Evolutionary conservation across 2,113 vertebrate species (phyloP), one percentile per base, ranked within the genome.

Genomic region (Merops nubicus): DNA sequence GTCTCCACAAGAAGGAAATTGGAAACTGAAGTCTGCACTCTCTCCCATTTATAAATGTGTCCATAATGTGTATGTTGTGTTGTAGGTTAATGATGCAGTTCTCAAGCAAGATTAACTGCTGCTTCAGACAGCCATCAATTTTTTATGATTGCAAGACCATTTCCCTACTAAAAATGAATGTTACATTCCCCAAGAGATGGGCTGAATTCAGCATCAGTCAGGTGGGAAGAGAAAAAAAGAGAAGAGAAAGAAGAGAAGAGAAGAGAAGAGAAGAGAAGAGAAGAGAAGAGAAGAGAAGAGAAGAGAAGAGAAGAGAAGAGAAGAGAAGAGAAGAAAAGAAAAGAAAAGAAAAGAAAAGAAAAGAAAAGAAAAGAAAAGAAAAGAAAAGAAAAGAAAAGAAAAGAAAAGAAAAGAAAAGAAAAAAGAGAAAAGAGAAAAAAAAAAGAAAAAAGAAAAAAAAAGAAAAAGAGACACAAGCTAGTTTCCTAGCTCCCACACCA

Each of bases 71-170:
- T 92, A 93, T 0, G 7, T 93, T 92, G 85, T 93, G 92, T 91
- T 93, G 85, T 86, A 93, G 83, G 96, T 96, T 96, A 96, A 97
- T 96, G 96, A 94, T 89, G 90, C 88, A 93, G 90, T 90, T 93
- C 93, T 90, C 88, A 95, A 90, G 86, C 81, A 95, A 94, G 85
- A 96, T 94, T 94, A 96, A 96, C 85, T 86, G 79, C 82, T 94
- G 85, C 75, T 86, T 96, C 90, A 95, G 90, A 88, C 60, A 92
- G 79, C 48, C 90, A 96, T 95, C 82, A 88, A 88, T 94, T 95
- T 95, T 96, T 96, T 97, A 96, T 91, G 88, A 93, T 40, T 91
- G 95, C 85, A 78, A 86, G 82, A 93, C 92, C 72, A 60, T 93
- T 96, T 96, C 60, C 79, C 56, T 86, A 42, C 82, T 94, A 68